Conservation (phyloP, 2,888 invertebrate genomes). For the Syrista parreyssii region DNA sequence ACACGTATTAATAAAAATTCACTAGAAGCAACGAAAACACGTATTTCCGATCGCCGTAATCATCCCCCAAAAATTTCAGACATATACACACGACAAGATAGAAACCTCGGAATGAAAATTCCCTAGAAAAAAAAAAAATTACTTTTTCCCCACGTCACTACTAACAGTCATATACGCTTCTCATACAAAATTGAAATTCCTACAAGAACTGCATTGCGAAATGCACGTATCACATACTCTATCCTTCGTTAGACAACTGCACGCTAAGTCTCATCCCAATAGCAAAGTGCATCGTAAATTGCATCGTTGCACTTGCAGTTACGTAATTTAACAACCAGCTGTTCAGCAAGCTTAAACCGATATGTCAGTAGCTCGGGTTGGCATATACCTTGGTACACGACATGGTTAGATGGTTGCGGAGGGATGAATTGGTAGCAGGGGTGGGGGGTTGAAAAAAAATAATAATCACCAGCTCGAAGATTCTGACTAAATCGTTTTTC, state of each 20-base stretch:
- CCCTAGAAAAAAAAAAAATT: not conserved
- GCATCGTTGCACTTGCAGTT: not conserved
- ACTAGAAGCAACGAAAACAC: not conserved
- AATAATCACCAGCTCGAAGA: not conserved
- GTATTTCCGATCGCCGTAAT: not conserved
- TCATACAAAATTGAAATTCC: not conserved
- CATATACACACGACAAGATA: too few species aligned
- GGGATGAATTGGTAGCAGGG: not conserved
- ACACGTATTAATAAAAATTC: not conserved
- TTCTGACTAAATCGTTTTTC: not conserved
- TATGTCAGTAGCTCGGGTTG: not conserved
- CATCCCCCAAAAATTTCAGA: not conserved
- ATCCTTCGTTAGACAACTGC: not conserved
- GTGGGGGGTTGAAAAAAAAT: not conserved
- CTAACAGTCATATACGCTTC: not conserved
- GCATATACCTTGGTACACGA: not conserved
- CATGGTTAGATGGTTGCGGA: not conserved
- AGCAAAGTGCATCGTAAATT: not conserved
- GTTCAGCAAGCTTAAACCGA: not conserved
- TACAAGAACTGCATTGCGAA: not conserved
- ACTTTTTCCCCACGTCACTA: not conserved
- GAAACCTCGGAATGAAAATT: not conserved
- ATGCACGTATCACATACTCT: not conserved
- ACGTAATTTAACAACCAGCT: not conserved
- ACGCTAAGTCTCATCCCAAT: not conserved